Percentiles rank a stretch among this genome's conserved stretches.
Conservation (phyloP, 2,113 vertebrate species). For the Ursus arctos region DNA sequence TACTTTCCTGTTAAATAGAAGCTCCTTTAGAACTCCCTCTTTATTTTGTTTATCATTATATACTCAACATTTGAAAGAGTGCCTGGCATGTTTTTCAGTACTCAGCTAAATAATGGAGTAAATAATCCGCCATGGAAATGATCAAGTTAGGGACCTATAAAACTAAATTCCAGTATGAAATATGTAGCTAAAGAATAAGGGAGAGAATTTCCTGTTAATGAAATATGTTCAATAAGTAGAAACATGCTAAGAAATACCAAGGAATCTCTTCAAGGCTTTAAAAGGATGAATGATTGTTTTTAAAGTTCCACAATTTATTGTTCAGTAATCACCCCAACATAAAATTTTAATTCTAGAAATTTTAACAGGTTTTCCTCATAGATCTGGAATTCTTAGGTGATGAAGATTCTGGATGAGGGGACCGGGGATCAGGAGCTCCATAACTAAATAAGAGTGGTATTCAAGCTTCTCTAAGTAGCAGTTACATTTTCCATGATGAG, state of each 20-base stretch:
- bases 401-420: neutral
- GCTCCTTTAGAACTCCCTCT: neutral
- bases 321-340: neutral
- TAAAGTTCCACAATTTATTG: neutral
- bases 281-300: neutral
- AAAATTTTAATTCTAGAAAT: conserved; percentile 28
- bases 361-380: neutral
- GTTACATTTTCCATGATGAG: neutral
- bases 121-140: neutral
- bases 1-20: conserved; percentile 1
- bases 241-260: neutral
- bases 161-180: neutral
- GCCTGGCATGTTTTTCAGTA: neutral
- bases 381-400: neutral
- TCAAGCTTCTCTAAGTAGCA: neutral
- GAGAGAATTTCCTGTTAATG: neutral
- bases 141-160: neutral
- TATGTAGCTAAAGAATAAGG: neutral
- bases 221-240: neutral
- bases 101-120: neutral
- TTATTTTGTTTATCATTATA: neutral
- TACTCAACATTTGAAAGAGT: neutral
- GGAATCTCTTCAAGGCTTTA: neutral
- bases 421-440: neutral
- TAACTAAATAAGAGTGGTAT: neutral